Base-by-base conservation (phyloP, 2,113 vertebrate genomes). In the Hepsetus odoe region DNA sequence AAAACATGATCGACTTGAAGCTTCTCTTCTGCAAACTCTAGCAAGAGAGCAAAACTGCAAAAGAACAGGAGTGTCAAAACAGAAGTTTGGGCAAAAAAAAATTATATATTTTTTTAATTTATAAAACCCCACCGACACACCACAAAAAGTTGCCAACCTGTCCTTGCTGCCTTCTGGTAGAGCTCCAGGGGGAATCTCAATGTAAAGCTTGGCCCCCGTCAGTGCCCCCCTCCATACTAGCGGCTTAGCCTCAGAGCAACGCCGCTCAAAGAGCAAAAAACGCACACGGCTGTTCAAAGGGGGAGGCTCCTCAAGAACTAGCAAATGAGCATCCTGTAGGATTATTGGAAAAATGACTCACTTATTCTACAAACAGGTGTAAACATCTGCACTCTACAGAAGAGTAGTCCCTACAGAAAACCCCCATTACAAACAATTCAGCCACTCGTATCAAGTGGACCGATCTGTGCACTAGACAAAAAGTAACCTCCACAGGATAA, bases 151-250 rank as follows among this genome's bases (percentile, higher is more conserved):
- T 10, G 61, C 79, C 20, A 64, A 98, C 97, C 98, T 96, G 90
- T 99, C 97, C 86, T 98, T 99, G 94, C 96, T 98, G 85, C 98
- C 97, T 88, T 99, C 97, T 2, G 98, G 97, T 90, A 99, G 94
- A 74, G 94, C 87, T 79, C 97, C 97, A 20, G 92, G 92, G 26
- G 96, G 95, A 76, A 99, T 96, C 90, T 99, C 97, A 0, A 99
- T 90, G 61, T 96, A 99, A 72, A 99, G 94, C 88, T 95, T 90
- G 83, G 89, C 89, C 81, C 92, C 93, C 85, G 95, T 96, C 89
- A 98, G 90, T 81, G 95, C 95, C 30, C 92, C 95, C 86, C 96
- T 95, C 98, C 96, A 99, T 84, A 91, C 91, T 67, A 95, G 88
- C 84, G 90, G 92, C 84, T 95, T 96, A 88, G 93, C 91, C 74